Percentiles rank a stretch among this genome's conserved stretches.
phyloP scores from a whole-genome alignment of 2,888 invertebrate genomes.

The Amblyteles armatorius region DNA sequence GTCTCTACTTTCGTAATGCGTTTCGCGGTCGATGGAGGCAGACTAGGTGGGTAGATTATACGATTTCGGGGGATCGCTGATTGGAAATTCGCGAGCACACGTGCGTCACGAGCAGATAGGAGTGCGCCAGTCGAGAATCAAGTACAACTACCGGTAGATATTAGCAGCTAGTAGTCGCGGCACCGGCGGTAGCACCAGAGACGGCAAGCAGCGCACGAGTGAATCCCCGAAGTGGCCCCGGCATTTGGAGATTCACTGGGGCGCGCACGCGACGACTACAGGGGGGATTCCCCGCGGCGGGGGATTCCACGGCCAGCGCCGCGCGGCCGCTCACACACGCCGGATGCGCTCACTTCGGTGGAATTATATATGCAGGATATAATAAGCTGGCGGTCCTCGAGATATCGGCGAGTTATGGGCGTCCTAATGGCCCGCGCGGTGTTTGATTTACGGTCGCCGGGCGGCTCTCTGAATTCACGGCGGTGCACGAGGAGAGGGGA shows the following conservation, averaged over 20 bases:
- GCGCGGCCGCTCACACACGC: constrained; percentile 36
- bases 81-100: constrained; percentile 60
- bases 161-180: not conserved
- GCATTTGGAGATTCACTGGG: constrained; percentile 53
- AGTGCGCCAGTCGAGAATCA: constrained; percentile 40
- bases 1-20: constrained; percentile 61
- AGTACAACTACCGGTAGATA: constrained; percentile 5
- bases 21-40: constrained; percentile 10
- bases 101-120: constrained; percentile 48
- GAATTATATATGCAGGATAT: constrained; percentile 84
- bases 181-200: not conserved
- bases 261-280: constrained; percentile 39
- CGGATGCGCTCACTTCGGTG: constrained; percentile 72
- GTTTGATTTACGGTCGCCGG: constrained; percentile 81
- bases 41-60: constrained; percentile 50
- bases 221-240: constrained; percentile 58
- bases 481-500: constrained; percentile 25
- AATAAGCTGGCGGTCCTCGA: constrained; percentile 84
- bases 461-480: constrained; percentile 76
- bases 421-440: constrained; percentile 82
- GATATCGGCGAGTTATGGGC: constrained; percentile 84
- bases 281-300: not conserved
- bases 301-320: not conserved
- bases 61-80: constrained; percentile 64
- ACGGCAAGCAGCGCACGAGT: constrained; percentile 41